phyloP scores from a whole-genome alignment of 2,888 invertebrate genomes.

The Deilephila porcellus region DNA sequence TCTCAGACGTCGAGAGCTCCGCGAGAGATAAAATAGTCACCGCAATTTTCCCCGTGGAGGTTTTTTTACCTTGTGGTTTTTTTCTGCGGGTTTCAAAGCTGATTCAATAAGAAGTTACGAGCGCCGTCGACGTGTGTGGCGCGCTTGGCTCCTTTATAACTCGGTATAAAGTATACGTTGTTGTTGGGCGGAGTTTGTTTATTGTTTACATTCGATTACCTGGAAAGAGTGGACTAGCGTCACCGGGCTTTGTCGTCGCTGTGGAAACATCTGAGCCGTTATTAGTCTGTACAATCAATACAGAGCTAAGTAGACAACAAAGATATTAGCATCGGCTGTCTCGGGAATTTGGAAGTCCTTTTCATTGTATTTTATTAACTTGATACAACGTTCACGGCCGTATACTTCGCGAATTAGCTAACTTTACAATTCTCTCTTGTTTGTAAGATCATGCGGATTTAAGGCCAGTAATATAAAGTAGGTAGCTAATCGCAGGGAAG shows the following conservation, averaged over 20 bases:
- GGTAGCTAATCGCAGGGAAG: neutral
- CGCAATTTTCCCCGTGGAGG: conserved; percentile 68
- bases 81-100: conserved; percentile 64
- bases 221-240: conserved; percentile 53
- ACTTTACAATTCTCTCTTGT: conserved; percentile 11
- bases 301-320: conserved; percentile 38
- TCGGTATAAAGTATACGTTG: conserved; percentile 37
- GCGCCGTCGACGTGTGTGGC: conserved; percentile 23
- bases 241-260: conserved; percentile 45
- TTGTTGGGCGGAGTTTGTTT: conserved; percentile 51
- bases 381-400: conserved; percentile 18
- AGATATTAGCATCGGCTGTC: conserved; percentile 10
- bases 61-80: conserved; percentile 67
- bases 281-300: conserved; percentile 56
- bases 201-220: conserved; percentile 68
- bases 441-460: neutral
- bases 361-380: conserved; percentile 25
- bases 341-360: conserved; percentile 14
- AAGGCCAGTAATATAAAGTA: neutral
- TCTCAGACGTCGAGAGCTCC: conserved; percentile 64
- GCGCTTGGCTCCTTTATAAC: conserved; percentile 25
- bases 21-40: conserved; percentile 72
- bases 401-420: conserved; percentile 18
- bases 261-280: conserved; percentile 55
- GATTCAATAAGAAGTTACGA: conserved; percentile 73